phyloP scores from a whole-genome alignment of 2,888 invertebrate species.

The Sturmia bella region DNA sequence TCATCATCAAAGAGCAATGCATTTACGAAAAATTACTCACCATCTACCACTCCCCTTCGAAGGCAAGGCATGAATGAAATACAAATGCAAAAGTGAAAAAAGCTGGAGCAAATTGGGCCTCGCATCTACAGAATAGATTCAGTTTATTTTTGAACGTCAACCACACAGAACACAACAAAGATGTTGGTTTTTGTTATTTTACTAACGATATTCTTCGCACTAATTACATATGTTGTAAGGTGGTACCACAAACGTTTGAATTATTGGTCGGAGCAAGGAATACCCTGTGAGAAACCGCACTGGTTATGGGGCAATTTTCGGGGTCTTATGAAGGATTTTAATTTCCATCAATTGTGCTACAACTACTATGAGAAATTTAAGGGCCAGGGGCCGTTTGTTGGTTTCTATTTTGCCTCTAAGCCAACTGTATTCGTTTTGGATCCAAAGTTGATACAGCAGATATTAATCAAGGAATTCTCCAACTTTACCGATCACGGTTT shows the following conservation, averaged over 20 bases:
- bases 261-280: slow-evolving; percentile 61
- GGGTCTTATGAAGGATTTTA: slow-evolving; percentile 44
- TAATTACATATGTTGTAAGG: slow-evolving; percentile 7
- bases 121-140: background rate
- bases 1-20: no score
- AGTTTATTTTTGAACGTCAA: background rate
- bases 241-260: slow-evolving; percentile 41
- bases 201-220: slow-evolving; percentile 13
- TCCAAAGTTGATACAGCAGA: slow-evolving; percentile 72
- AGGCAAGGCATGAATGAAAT: background rate
- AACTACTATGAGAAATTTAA: slow-evolving; percentile 49
- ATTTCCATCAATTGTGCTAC: slow-evolving; percentile 68
- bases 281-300: slow-evolving; percentile 53
- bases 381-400: slow-evolving; percentile 73
- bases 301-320: slow-evolving; percentile 45
- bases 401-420: slow-evolving; percentile 75
- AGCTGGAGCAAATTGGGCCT: background rate
- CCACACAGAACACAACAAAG: background rate
- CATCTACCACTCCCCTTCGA: background rate
- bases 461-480: slow-evolving; percentile 76
- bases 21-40: slow-evolving; percentile 22
- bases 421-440: slow-evolving; percentile 75
- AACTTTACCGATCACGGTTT: slow-evolving; percentile 80
- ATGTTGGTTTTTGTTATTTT: background rate
- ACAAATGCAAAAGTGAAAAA: no score